A percentile compares a stretch with the other conserved stretches of the same genome.
These are phyloP conservation scores for Piscicola geometra DNA, from an alignment of 2,888 invertebrate genomes.

Conservation along the genomic window DNA sequence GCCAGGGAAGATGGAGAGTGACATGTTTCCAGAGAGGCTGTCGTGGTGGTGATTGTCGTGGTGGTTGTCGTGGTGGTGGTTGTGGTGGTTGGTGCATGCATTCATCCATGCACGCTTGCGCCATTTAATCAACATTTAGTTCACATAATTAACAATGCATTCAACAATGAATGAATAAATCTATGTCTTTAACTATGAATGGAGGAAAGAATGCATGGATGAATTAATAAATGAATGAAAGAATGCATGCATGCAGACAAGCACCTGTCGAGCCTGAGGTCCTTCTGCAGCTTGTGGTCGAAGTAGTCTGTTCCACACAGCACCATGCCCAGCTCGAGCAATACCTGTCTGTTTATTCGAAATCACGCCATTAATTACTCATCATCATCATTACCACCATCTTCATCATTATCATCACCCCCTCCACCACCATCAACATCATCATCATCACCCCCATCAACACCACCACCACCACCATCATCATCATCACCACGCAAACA, in stretches of 20 bases:
- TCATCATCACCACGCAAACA: too few species aligned
- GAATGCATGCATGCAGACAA: neutral
- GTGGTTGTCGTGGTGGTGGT: neutral
- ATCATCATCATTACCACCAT: too few species aligned
- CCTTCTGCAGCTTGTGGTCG: neutral
- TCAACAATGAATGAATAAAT: neutral
- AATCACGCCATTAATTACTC: too few species aligned
- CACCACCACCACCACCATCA: too few species aligned
- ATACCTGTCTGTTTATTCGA: too few species aligned
- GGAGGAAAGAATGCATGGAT: neutral
- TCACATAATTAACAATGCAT: neutral
- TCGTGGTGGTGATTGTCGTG: neutral
- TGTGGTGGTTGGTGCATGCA: neutral
- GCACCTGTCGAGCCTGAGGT: neutral
- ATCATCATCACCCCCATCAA: too few species aligned
- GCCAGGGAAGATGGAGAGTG: constrained; percentile 37
- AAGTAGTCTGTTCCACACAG: neutral
- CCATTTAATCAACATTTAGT: too few species aligned
- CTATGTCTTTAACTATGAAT: neutral
- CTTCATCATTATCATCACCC: too few species aligned
- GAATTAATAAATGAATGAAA: neutral
- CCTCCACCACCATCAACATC: too few species aligned
- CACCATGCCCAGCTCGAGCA: neutral
- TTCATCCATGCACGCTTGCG: neutral
- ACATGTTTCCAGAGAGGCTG: neutral